Evolutionary conservation across 1,140 invertebrate species (phyloP), one percentile per base, ranked within the genome.

Genomic region (Pantala flavescens): DNA sequence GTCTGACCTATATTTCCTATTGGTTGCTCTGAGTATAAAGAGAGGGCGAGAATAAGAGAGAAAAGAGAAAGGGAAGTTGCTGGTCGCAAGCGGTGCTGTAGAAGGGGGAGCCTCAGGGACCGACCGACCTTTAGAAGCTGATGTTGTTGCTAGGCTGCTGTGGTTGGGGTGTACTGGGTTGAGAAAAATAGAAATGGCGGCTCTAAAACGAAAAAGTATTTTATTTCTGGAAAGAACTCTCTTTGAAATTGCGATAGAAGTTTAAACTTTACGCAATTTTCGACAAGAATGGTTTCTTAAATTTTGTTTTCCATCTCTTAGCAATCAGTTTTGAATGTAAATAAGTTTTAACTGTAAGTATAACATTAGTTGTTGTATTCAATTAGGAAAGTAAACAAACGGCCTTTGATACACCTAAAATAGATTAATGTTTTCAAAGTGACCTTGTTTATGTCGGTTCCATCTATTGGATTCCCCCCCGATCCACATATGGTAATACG

Each of bases 1-100:
- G 80, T 79, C 80, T 75, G 74, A 73, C 76, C 76, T 75, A 74
- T 14, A 74, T 72, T 24, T 42, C 71, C 71, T 19, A 72, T 72
- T 72, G 24, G 72, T 49, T 23, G 72, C 43, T 11, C 36, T 16
- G 72, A n/a, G 28, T 49, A 43, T 43, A 43, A 73, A 72, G 71
- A 19, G 36, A 24, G 36, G 36, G 71, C 23, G 36, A 72, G 71
- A 72, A 72, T 23, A n/a, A 71, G 24, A 71, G 24, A 71, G 24
- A 71, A 24, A 72, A 63, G 49, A 63, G 49, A 63, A 21, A 63
- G 49, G 49, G 49, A 63, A 16, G 49, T 14, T 1, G 49, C 3
- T 63, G 49, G 49, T 16, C 3, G 28, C 9, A 36, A 36, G 12
- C 12, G 49, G 49, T 16, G 49, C n/a, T 3, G 49, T 63, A 63